Percentiles rank a stretch among this genome's conserved stretches.
Evolutionary conservation across 2,888 invertebrate genomes (phyloP).

Genomic region (Coremacera marginata): DNA sequence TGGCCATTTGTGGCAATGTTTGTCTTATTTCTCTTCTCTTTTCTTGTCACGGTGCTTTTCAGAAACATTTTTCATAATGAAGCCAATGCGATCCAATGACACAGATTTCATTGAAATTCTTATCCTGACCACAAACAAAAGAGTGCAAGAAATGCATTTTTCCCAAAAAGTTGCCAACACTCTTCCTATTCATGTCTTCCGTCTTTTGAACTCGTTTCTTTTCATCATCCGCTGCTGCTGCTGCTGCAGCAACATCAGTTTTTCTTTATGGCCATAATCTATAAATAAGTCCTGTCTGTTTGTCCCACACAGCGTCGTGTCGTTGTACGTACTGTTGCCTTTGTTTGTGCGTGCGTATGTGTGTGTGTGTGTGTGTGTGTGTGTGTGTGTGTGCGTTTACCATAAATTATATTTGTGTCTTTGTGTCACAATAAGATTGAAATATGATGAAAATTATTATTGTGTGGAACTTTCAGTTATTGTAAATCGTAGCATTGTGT

Average conservation of each 20-base stretch:
- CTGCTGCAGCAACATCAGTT: neutral
- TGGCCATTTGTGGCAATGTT: neutral
- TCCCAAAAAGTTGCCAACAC: constrained; percentile 17
- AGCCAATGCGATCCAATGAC: constrained; percentile 22
- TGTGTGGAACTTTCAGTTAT: constrained; percentile 14
- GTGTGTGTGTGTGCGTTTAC: neutral
- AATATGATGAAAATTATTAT: constrained; percentile 29
- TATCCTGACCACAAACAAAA: constrained; percentile 30
- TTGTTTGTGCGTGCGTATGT: neutral
- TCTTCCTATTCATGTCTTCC: neutral
- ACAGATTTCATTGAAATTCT: constrained; percentile 33
- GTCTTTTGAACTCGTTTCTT: neutral
- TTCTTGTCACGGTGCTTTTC: neutral
- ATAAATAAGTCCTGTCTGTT: constrained; percentile 24
- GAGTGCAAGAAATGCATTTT: constrained; percentile 25
- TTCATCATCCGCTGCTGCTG: neutral
- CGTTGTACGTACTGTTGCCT: neutral
- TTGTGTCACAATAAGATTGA: constrained; percentile 22
- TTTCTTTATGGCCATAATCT: constrained; percentile 18
- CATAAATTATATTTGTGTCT: constrained; percentile 18
- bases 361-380: neutral
- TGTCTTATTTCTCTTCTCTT: neutral
- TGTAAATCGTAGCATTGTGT: constrained; percentile 10
- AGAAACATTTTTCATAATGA: constrained; percentile 9
- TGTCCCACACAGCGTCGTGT: neutral